phyloP scores from a whole-genome alignment of 2,888 invertebrate genomes.

The Mechanitis messenoides region DNA sequence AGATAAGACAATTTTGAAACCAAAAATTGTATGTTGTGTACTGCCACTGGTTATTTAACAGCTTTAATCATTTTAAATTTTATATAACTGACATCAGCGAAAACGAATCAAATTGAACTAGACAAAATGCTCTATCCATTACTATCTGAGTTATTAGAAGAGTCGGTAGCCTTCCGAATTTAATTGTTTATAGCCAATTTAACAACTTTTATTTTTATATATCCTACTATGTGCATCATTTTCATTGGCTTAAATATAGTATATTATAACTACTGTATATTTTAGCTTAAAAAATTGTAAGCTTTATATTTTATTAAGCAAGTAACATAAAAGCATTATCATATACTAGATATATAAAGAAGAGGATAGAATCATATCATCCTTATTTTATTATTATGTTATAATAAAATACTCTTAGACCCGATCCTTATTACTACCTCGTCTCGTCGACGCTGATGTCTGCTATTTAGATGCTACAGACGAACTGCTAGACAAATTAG shows the following conservation, averaged over 20 bases:
- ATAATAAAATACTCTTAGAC: not conserved
- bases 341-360: too few relatives aligned
- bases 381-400: too few relatives aligned
- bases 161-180: not conserved
- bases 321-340: too few relatives aligned
- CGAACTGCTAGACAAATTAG: conserved; percentile 7
- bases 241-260: too few relatives aligned
- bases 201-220: too few relatives aligned
- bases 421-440: not conserved
- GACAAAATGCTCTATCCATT: not conserved
- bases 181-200: not conserved
- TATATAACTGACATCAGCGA: not conserved
- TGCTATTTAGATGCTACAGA: conserved; percentile 13
- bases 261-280: too few relatives aligned
- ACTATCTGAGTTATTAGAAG: not conserved
- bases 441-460: conserved; percentile 8
- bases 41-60: not conserved
- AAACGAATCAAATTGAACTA: conserved; percentile 1
- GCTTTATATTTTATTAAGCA: too few relatives aligned
- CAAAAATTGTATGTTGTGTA: not conserved
- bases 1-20: not conserved
- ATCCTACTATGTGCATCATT: too few relatives aligned
- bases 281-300: too few relatives aligned
- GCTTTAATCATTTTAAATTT: not conserved
- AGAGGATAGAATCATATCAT: too few relatives aligned